Conservation (phyloP, 2,113 vertebrate genomes). For the Chauna torquata region DNA sequence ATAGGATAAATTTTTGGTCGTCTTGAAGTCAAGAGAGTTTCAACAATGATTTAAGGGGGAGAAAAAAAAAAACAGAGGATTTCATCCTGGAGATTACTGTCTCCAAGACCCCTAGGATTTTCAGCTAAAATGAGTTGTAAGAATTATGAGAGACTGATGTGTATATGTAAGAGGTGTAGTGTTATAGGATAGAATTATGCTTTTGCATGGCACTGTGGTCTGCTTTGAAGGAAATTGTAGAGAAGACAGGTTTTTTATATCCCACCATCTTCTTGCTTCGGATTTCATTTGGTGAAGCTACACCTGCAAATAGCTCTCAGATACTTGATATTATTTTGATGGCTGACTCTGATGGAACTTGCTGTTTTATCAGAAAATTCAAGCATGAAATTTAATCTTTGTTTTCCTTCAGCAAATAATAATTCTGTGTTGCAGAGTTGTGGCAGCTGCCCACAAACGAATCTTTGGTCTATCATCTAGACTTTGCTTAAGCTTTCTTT, state of each 20-base stretch:
- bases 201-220: background rate
- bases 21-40: background rate
- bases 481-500: constrained; percentile 10
- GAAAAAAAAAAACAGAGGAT: background rate
- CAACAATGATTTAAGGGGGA: background rate
- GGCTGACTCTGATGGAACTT: background rate
- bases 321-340: background rate
- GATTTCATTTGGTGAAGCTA: constrained; percentile 1
- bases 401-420: constrained; percentile 23
- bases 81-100: background rate
- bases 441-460: background rate
- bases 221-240: background rate
- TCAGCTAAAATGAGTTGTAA: background rate
- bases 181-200: background rate
- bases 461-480: background rate
- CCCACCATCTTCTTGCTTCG: background rate
- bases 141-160: background rate
- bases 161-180: background rate
- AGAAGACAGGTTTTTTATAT: background rate
- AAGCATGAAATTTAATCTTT: constrained; percentile 26
- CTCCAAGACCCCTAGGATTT: background rate
- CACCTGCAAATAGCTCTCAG: background rate
- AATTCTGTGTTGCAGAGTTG: background rate
- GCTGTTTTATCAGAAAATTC: constrained; percentile 36
- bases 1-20: background rate